phyloP scores from a whole-genome alignment of 2,113 vertebrate genomes.

The Gila orcuttii region DNA sequence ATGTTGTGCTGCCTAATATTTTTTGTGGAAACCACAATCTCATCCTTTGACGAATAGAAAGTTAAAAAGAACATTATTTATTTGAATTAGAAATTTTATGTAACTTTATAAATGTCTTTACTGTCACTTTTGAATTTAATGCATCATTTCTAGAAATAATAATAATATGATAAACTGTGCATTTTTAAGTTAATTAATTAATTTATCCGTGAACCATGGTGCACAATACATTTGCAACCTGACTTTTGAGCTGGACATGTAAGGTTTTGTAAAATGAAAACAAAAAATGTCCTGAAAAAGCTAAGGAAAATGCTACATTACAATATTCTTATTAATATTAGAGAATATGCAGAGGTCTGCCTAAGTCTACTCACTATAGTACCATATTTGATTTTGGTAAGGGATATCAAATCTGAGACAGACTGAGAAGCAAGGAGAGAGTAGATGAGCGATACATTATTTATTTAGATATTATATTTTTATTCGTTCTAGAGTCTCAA shows the following conservation, averaged over 20 bases:
- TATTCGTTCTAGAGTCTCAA: not conserved
- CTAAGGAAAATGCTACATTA: not conserved
- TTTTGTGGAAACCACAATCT: too few relatives aligned
- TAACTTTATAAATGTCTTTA: too few relatives aligned
- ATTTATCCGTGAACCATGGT: not conserved
- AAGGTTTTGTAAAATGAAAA: not conserved
- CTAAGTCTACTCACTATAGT: not conserved
- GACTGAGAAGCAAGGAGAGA: not conserved
- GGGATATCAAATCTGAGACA: not conserved
- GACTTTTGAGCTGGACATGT: not conserved
- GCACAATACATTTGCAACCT: not conserved
- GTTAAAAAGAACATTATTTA: too few relatives aligned
- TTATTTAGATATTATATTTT: not conserved
- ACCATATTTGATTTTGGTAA: not conserved
- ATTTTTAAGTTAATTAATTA: not conserved
- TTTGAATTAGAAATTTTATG: too few relatives aligned
- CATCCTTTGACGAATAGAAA: too few relatives aligned
- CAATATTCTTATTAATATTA: not conserved
- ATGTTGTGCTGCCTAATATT: too few relatives aligned
- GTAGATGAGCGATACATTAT: not conserved
- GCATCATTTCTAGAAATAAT: too few relatives aligned
- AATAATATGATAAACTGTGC: too few relatives aligned
- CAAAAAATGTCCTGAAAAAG: not conserved
- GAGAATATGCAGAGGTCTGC: not conserved
- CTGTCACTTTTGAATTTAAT: too few relatives aligned